Conservation (phyloP, 1,140 invertebrate species). For the Sycophaga agraensis region DNA sequence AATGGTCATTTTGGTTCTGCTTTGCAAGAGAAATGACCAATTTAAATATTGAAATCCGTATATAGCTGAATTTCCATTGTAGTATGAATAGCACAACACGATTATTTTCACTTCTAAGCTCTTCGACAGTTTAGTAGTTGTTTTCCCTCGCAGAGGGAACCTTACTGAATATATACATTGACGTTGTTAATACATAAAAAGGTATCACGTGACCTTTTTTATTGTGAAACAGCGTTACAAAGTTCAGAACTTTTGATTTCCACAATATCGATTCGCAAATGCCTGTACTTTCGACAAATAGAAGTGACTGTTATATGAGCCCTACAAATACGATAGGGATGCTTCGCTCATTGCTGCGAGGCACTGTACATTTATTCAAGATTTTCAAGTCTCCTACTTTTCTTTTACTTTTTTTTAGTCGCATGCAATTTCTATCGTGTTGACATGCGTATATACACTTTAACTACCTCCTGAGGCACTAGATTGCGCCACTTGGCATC, state of each 20-base stretch:
- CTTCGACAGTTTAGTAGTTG: slow-evolving; percentile 22
- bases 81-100: slow-evolving; percentile 11
- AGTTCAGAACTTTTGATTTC: slow-evolving; percentile 29
- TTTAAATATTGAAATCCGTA: slow-evolving; percentile 4
- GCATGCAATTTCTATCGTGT: slow-evolving; percentile 17
- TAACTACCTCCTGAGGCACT: slow-evolving; percentile 31
- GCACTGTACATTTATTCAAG: slow-evolving; percentile 26
- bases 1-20: slow-evolving; percentile 1
- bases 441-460: slow-evolving; percentile 27
- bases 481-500: slow-evolving; percentile 30
- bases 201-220: slow-evolving; percentile 11
- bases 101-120: slow-evolving; percentile 26
- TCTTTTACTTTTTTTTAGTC: slow-evolving; percentile 21
- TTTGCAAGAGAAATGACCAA: slow-evolving; percentile 12
- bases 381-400: slow-evolving; percentile 6
- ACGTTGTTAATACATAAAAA: slow-evolving; percentile 25
- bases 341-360: slow-evolving; percentile 8
- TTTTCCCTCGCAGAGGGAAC: slow-evolving; percentile 32
- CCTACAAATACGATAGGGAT: slow-evolving; percentile 19
- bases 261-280: slow-evolving; percentile 19
- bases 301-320: slow-evolving; percentile 22
- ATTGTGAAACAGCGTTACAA: slow-evolving; percentile 11
- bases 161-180: slow-evolving; percentile 29
- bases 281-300: slow-evolving; percentile 27
- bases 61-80: slow-evolving; percentile 8